Percentiles rank a stretch among this genome's conserved stretches.
phyloP scores from a whole-genome alignment of 1,140 invertebrate species.

The Leptopilina boulardi region DNA sequence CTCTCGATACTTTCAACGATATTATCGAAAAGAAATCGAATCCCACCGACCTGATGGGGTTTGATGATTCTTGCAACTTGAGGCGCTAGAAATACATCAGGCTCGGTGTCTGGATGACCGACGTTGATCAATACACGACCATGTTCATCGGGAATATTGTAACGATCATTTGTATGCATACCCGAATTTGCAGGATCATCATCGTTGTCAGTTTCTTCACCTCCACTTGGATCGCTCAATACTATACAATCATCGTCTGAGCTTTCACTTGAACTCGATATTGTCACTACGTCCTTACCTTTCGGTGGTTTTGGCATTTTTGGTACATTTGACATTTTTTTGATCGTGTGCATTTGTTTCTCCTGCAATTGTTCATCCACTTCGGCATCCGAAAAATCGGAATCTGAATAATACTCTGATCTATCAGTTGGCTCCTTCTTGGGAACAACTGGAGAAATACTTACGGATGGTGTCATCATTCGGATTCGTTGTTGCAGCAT shows the following conservation, averaged over 20 bases:
- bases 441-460: slow-evolving; percentile 74
- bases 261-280: slow-evolving; percentile 81
- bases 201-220: slow-evolving; percentile 79
- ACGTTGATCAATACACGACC: slow-evolving; percentile 96
- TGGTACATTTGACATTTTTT: slow-evolving; percentile 61
- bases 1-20: slow-evolving; percentile 94
- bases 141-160: slow-evolving; percentile 93
- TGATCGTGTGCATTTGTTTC: slow-evolving; percentile 64
- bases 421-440: slow-evolving; percentile 72
- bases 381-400: slow-evolving; percentile 71
- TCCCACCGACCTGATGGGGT: slow-evolving; percentile 97
- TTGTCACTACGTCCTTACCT: slow-evolving; percentile 78
- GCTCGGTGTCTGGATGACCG: slow-evolving; percentile 94
- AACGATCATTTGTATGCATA: slow-evolving; percentile 92
- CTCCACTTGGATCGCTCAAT: slow-evolving; percentile 81
- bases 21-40: slow-evolving; percentile 97
- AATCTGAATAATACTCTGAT: slow-evolving; percentile 71
- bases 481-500: slow-evolving; percentile 72
- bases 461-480: slow-evolving; percentile 77
- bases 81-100: slow-evolving; percentile 94
- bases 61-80: slow-evolving; percentile 96
- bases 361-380: slow-evolving; percentile 66
- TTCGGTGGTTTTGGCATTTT: slow-evolving; percentile 71
- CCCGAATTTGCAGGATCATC: slow-evolving; percentile 83
- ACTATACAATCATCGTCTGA: slow-evolving; percentile 90